These are phyloP conservation scores for Stigmatopora nigra DNA, from an alignment of 2,113 vertebrate genomes.

Conservation along the genomic window DNA sequence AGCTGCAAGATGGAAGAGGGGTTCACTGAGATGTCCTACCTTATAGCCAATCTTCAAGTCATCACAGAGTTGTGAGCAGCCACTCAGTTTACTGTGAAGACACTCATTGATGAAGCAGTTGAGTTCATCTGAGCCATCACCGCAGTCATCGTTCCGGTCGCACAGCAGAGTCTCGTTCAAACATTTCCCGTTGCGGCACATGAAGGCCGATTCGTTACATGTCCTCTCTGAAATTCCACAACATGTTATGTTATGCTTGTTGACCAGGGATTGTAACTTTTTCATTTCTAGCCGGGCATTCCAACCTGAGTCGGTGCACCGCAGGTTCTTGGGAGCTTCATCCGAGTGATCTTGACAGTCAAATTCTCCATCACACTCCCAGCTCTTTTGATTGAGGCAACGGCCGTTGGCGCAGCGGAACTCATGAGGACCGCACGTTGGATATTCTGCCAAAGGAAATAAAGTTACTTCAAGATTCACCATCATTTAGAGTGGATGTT, in stretches of 20 bases:
- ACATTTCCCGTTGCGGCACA: slow-evolving; percentile 82
- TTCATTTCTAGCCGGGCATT: background rate
- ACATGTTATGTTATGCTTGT: background rate
- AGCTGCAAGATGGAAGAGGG: background rate
- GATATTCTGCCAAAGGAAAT: slow-evolving; percentile 74
- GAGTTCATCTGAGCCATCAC: slow-evolving; percentile 82
- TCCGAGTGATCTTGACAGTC: slow-evolving; percentile 93
- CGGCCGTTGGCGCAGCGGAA: slow-evolving; percentile 93
- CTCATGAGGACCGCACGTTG: slow-evolving; percentile 79
- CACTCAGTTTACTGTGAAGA: slow-evolving; percentile 84
- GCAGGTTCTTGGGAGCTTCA: slow-evolving; percentile 85
- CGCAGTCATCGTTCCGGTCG: slow-evolving; percentile 83
- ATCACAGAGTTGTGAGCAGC: slow-evolving; percentile 92
- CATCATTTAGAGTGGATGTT: background rate
- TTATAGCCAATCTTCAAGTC: slow-evolving; percentile 95
- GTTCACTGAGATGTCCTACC: slow-evolving; percentile 46
- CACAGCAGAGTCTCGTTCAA: slow-evolving; percentile 81
- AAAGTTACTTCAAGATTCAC: background rate
- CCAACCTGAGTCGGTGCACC: slow-evolving; percentile 79
- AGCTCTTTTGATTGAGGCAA: slow-evolving; percentile 84
- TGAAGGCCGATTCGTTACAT: slow-evolving; percentile 83
- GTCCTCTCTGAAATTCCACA: slow-evolving; percentile 73
- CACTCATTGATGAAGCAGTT: slow-evolving; percentile 95
- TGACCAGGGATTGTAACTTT: too few species aligned
- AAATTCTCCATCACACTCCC: slow-evolving; percentile 90